Evolutionary conservation across 2,797 vertebrate species (phyloP).

Genomic region (Threskiornis aethiopicus): DNA sequence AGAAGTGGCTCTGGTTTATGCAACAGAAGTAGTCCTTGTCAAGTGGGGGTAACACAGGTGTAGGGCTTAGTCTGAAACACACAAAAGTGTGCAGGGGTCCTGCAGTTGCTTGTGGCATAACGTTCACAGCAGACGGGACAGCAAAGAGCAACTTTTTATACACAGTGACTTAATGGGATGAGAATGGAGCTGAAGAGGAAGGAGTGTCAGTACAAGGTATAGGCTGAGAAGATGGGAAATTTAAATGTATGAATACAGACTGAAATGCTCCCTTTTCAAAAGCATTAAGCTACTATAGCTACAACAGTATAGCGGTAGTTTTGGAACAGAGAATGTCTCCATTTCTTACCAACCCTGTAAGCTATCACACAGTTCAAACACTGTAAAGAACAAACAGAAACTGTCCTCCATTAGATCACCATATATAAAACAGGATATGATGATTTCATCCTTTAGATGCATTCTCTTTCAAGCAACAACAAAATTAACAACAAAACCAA

Average conservation of each 20-base stretch:
- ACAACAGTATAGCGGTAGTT: neutral
- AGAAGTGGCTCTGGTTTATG: neutral
- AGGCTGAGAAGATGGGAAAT: neutral
- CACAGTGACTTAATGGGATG: neutral
- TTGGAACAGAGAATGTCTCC: neutral
- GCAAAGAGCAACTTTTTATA: neutral
- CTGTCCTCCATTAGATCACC: neutral
- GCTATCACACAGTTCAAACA: neutral
- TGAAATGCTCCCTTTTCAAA: neutral
- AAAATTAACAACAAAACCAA: neutral
- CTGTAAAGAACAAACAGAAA: neutral
- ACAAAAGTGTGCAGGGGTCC: neutral
- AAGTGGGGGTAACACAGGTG: rapidly evolving
- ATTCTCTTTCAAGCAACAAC: neutral
- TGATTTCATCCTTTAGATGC: neutral
- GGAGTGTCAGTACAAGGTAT: neutral
- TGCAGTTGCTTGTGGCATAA: neutral
- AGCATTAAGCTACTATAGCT: neutral
- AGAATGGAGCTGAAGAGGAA: neutral
- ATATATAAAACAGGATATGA: neutral
- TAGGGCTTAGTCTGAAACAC: neutral
- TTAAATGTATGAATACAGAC: neutral
- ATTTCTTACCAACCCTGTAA: neutral
- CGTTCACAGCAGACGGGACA: neutral
- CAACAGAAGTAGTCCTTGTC: neutral